phyloP scores from a whole-genome alignment of 2,113 vertebrate species.

The Nansenia antarctica region DNA sequence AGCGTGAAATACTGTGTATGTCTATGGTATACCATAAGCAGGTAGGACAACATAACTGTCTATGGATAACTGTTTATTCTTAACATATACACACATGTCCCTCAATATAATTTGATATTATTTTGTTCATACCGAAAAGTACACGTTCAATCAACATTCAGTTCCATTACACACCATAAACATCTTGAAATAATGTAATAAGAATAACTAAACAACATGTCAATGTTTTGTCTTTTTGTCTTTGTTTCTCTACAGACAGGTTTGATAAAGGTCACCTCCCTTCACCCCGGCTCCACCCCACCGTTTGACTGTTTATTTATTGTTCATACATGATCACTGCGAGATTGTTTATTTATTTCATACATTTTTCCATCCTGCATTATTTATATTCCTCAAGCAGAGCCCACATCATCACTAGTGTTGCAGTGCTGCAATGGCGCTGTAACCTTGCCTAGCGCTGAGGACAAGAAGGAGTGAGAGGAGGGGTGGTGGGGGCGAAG shows the following conservation, averaged over 20 bases:
- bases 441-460: slow-evolving; percentile 22
- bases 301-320: slow-evolving; percentile 9
- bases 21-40: no score
- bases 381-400: slow-evolving; percentile 19
- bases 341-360: slow-evolving; percentile 18
- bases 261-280: slow-evolving; percentile 15
- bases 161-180: not conserved
- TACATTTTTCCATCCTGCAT: slow-evolving; percentile 32
- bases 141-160: no score
- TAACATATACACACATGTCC: no score
- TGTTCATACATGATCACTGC: slow-evolving; percentile 25
- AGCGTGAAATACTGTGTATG: no score
- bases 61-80: no score
- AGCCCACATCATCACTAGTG: not conserved
- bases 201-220: not conserved
- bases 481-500: not conserved
- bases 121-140: no score
- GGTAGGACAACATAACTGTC: no score
- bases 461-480: slow-evolving; percentile 13
- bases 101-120: no score
- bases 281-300: not conserved
- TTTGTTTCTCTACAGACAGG: not conserved
- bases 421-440: slow-evolving; percentile 13
- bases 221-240: not conserved
- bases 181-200: not conserved